These are phyloP conservation scores for Sycobia sp. DNA, from an alignment of 1,140 invertebrate genomes.

Conservation along the genomic window DNA sequence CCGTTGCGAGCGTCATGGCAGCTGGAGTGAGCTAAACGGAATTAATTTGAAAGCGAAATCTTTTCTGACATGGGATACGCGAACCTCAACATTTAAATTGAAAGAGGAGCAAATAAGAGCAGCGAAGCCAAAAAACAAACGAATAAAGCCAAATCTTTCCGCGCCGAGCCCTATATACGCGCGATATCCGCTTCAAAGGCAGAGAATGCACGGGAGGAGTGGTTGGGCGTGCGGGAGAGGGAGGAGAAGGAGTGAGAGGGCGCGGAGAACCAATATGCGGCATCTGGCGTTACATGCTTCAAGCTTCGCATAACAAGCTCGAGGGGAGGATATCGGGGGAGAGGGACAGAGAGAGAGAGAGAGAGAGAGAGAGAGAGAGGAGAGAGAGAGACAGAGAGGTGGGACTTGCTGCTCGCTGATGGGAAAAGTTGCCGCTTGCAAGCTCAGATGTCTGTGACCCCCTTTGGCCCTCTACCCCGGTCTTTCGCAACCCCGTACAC, in stretches of 20 bases:
- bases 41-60: too few relatives aligned
- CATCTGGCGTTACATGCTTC: constrained; percentile 61
- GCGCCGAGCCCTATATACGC: background rate
- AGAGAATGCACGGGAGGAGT: background rate
- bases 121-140: background rate
- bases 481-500: background rate
- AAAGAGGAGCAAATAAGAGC: background rate
- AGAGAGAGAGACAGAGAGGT: too few relatives aligned
- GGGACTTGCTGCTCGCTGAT: constrained; percentile 47
- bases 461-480: constrained; percentile 23
- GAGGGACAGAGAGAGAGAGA: too few relatives aligned
- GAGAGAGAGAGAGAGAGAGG: background rate
- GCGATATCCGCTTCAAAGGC: background rate
- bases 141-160: too few relatives aligned
- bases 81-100: too few relatives aligned
- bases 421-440: constrained; percentile 60
- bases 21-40: too few relatives aligned
- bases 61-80: too few relatives aligned
- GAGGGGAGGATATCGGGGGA: constrained; percentile 47
- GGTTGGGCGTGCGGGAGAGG: background rate
- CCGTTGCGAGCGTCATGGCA: too few relatives aligned
- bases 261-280: constrained; percentile 55
- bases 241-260: background rate
- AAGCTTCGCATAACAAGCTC: constrained; percentile 60
- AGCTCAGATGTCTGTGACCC: constrained; percentile 49